Evolutionary conservation across 1,140 invertebrate species (phyloP).

Genomic region (Brachionus paranguensis): DNA sequence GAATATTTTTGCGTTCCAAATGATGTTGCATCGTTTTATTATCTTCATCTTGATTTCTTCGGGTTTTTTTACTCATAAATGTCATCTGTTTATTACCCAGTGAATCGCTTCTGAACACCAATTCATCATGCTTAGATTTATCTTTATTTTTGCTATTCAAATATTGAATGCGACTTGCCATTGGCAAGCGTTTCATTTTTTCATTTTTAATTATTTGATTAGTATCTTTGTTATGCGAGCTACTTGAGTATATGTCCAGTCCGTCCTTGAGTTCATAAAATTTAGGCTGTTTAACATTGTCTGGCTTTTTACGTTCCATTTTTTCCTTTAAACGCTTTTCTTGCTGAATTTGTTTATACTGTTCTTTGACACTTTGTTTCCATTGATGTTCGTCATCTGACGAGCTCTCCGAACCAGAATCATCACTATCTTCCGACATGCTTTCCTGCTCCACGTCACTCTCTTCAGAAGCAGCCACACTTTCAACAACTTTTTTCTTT

Average conservation of each 20-base stretch:
- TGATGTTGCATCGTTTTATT: slow-evolving; percentile 61
- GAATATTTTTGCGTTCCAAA: slow-evolving; percentile 66
- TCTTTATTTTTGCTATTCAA: slow-evolving; percentile 56
- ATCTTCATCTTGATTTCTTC: slow-evolving; percentile 33
- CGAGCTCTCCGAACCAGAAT: slow-evolving; percentile 45
- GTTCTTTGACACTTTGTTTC: slow-evolving; percentile 71
- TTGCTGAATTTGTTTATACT: slow-evolving; percentile 61
- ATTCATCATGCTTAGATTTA: slow-evolving; percentile 50
- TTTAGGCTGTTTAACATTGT: slow-evolving; percentile 51
- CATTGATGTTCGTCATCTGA: slow-evolving; percentile 71
- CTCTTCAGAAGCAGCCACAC: slow-evolving; percentile 54
- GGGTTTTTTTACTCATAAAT: not conserved
- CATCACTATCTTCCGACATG: slow-evolving; percentile 52
- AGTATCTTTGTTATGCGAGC: not conserved
- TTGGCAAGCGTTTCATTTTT: slow-evolving; percentile 15
- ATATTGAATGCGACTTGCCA: slow-evolving; percentile 1
- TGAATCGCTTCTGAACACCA: not conserved
- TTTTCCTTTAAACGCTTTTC: slow-evolving; percentile 52
- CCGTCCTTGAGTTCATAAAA: slow-evolving; percentile 65
- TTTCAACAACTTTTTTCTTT: slow-evolving; percentile 59
- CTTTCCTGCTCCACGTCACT: slow-evolving; percentile 51
- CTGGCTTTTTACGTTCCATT: slow-evolving; percentile 40
- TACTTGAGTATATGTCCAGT: slow-evolving; percentile 58
- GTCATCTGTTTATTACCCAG: slow-evolving; percentile 32
- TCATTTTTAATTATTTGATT: slow-evolving; percentile 39